A percentile compares a stretch with the other conserved stretches of the same genome.
Conservation (phyloP, 2,113 vertebrate species). For the Benitochromis conjunctus region DNA sequence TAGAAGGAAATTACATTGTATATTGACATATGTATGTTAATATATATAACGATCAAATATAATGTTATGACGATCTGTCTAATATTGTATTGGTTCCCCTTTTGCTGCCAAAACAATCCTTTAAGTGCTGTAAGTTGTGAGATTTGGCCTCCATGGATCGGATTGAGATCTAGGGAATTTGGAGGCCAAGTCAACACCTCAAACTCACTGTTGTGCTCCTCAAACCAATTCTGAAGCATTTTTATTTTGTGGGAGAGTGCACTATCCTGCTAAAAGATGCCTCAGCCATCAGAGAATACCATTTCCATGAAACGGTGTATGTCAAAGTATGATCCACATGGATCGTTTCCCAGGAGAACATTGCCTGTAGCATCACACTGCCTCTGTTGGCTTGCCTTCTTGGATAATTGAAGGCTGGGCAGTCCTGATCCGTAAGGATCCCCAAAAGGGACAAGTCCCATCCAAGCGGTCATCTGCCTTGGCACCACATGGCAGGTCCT, state of each 20-base stretch:
- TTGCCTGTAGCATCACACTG: not conserved
- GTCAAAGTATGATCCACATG: not conserved
- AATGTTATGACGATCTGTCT: too few species aligned
- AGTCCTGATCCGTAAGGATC: not conserved
- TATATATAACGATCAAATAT: too few species aligned
- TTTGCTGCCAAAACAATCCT: too few species aligned
- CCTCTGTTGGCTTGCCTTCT: not conserved
- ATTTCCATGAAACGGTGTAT: not conserved
- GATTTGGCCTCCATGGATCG: too few species aligned
- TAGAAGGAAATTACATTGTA: too few species aligned
- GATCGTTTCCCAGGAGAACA: not conserved
- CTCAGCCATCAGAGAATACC: not conserved
- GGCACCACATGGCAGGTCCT: not conserved
- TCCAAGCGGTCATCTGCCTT: not conserved
- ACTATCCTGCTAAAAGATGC: too few species aligned
- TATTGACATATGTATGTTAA: not conserved
- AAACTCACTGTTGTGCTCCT: too few species aligned
- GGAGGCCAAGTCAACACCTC: not conserved
- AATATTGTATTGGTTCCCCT: too few species aligned
- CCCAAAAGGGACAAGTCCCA: not conserved
- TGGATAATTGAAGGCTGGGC: not conserved
- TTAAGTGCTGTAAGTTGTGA: too few species aligned
- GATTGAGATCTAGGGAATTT: not conserved
- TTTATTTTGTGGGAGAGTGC: too few species aligned
- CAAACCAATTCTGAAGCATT: too few species aligned